phyloP scores from a whole-genome alignment of 2,888 invertebrate species.

The Galeopsomyia nigrocyanea region DNA sequence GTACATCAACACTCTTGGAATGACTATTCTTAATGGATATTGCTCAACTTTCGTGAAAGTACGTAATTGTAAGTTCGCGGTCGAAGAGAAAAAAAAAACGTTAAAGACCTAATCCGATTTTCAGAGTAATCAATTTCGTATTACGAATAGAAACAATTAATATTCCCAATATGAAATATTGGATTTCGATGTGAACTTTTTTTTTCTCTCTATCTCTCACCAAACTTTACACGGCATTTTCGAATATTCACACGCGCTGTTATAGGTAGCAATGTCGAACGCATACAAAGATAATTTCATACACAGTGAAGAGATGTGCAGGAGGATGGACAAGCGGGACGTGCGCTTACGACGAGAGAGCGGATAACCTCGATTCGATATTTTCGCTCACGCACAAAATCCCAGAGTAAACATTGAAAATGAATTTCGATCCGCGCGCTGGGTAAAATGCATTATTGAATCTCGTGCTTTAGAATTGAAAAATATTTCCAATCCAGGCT shows the following conservation, averaged over 20 bases:
- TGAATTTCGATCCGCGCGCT: conserved; percentile 24
- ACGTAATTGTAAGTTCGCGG: too few species aligned
- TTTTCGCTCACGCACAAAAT: conserved; percentile 5
- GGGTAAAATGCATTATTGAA: conserved; percentile 6
- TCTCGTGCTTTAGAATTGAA: background rate
- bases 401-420: conserved; percentile 5
- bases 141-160: too few species aligned
- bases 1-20: too few species aligned
- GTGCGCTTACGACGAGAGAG: background rate
- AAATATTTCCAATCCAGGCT: too few species aligned
- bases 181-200: background rate
- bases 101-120: too few species aligned
- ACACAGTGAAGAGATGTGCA: background rate
- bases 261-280: background rate
- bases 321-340: background rate
- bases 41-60: too few species aligned
- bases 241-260: background rate
- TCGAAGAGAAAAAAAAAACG: too few species aligned
- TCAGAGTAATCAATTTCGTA: too few species aligned
- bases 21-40: too few species aligned
- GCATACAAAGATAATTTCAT: conserved; percentile 5
- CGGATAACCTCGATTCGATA: conserved; percentile 12
- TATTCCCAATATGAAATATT: too few species aligned
- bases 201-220: too few species aligned
- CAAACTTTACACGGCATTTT: too few species aligned